Evolutionary conservation across 2,888 invertebrate genomes (phyloP).

Genomic region (Nebria salina): DNA sequence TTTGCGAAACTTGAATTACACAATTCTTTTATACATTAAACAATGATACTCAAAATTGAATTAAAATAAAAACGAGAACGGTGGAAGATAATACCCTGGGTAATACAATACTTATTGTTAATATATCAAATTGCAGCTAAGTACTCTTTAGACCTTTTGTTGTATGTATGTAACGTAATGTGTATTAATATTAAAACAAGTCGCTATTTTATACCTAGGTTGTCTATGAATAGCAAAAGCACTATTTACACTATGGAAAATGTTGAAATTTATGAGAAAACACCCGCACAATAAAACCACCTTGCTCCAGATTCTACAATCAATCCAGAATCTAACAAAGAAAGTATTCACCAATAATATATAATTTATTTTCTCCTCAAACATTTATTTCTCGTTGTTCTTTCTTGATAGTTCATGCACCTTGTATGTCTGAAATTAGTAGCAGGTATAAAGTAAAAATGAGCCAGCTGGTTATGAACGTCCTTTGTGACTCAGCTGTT

Average conservation of each 20-base stretch:
- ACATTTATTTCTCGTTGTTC: too few relatives aligned
- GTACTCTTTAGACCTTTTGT: neutral
- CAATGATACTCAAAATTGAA: too few relatives aligned
- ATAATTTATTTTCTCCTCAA: neutral
- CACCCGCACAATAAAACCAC: neutral
- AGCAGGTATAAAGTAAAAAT: too few relatives aligned
- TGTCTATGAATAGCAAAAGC: neutral
- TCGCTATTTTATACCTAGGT: neutral
- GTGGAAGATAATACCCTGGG: neutral
- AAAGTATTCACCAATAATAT: neutral
- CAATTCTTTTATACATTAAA: too few relatives aligned
- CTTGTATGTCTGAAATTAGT: too few relatives aligned
- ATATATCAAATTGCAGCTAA: neutral
- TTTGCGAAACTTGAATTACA: too few relatives aligned
- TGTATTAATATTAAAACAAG: neutral
- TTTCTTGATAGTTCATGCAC: too few relatives aligned
- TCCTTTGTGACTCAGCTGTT: too few relatives aligned
- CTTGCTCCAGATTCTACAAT: neutral
- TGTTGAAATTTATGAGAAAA: neutral
- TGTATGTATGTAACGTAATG: neutral
- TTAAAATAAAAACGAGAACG: neutral
- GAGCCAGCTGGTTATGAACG: too few relatives aligned
- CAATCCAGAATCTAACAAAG: neutral
- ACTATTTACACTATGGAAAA: neutral
- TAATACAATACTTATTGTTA: neutral